A percentile compares a stretch with the other conserved stretches of the same genome.
Evolutionary conservation across 2,113 vertebrate genomes (phyloP).

Genomic region (Macheiramphus alcinus): DNA sequence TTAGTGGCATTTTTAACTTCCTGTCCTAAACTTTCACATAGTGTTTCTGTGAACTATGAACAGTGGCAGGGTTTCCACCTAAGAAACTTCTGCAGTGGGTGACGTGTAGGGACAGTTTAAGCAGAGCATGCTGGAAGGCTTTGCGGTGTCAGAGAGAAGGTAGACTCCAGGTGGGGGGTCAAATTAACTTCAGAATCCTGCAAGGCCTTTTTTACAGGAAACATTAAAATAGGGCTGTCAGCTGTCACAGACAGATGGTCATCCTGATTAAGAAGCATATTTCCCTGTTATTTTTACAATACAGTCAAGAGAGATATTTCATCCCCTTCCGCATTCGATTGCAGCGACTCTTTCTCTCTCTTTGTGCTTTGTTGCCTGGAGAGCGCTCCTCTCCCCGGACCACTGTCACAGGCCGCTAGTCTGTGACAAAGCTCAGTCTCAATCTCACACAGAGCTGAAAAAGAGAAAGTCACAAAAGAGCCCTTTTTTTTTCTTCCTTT

Average conservation of each 20-base stretch:
- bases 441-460: constrained; percentile 39
- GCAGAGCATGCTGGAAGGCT: background rate
- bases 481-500: background rate
- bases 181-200: background rate
- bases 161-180: background rate
- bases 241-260: background rate
- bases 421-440: constrained; percentile 61
- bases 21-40: background rate
- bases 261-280: background rate
- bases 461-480: constrained; percentile 58
- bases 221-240: background rate
- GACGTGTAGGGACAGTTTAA: background rate
- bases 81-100: background rate
- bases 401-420: constrained; percentile 54
- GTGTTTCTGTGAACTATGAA: background rate
- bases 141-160: background rate
- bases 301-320: background rate
- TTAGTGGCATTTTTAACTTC: constrained; percentile 13
- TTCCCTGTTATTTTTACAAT: background rate
- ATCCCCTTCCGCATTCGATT: background rate
- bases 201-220: background rate
- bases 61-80: background rate
- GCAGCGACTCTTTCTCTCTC: background rate
- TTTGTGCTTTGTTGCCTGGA: constrained; percentile 44
- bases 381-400: constrained; percentile 23